phyloP scores from a whole-genome alignment of 1,140 invertebrate genomes.

The Trichogramma pretiosum region DNA sequence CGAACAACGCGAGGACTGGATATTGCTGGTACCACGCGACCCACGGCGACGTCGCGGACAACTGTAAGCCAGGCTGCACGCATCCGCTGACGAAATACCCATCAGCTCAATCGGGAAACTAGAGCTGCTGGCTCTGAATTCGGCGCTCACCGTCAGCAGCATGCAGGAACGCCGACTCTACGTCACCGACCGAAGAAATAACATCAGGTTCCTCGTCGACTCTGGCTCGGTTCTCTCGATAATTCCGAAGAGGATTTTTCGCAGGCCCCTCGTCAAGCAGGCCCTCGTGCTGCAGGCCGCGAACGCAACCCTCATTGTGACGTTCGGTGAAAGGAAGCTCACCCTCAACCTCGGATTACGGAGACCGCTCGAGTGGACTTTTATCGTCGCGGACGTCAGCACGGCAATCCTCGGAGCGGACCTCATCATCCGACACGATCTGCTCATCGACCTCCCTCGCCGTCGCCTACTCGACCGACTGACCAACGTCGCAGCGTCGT shows the following conservation, averaged over 20 bases:
- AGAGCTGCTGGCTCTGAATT: not conserved
- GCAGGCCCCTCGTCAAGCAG: not conserved
- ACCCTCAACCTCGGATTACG: slow-evolving; percentile 8
- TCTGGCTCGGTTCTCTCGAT: slow-evolving; percentile 28
- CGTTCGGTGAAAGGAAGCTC: slow-evolving; percentile 3
- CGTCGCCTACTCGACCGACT: too few relatives aligned
- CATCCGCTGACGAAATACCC: not conserved
- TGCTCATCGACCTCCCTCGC: too few relatives aligned
- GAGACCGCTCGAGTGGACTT: too few relatives aligned
- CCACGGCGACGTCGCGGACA: not conserved
- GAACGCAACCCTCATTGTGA: slow-evolving; percentile 8
- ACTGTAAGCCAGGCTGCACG: not conserved
- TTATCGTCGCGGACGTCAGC: slow-evolving; percentile 8
- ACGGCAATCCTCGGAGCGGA: too few relatives aligned
- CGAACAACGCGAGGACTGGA: not conserved
- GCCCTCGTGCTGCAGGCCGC: slow-evolving; percentile 14
- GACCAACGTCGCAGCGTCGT: too few relatives aligned
- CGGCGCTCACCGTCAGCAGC: not conserved
- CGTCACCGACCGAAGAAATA: slow-evolving; percentile 18
- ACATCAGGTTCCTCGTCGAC: slow-evolving; percentile 22
- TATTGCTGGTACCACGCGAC: not conserved
- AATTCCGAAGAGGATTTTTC: slow-evolving; percentile 13
- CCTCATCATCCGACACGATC: too few relatives aligned
- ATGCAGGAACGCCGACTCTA: slow-evolving; percentile 11
- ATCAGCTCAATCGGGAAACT: not conserved